Base-by-base conservation (phyloP, 2,113 vertebrate genomes). In the Scomber colias region DNA sequence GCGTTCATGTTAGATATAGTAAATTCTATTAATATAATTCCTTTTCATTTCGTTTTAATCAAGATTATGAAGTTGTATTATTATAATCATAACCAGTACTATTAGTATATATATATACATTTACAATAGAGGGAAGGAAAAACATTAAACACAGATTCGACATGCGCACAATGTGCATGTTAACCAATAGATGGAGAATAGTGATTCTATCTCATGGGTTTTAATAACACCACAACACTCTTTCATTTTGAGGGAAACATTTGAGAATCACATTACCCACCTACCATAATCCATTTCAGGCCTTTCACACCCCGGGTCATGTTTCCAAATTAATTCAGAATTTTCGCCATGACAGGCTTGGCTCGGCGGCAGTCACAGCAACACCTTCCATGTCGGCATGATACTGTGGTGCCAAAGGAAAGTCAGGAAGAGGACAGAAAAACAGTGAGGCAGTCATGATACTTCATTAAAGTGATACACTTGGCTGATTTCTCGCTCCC, bases 381-480 rank as follows among this genome's bases (percentile, higher is more conserved):
- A 71, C 88, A 81, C 74, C 80, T 84, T 77, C 77, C 57, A 53
- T 65, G 31, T 72, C n/a, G 19, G 53, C 21, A 48, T 64, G 81
- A 84, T 78, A 81, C 40, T 1, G 48, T 3, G 21, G 69, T 19
- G 12, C 79, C 55, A 2, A 10, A 49, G 65, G 64, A 56, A 66
- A 56, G 45, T 62, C 9, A 5, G 59, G n/a, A 12, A 67, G 79
- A 67, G 35, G 77, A 82, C 69, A 49, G 68, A 69, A 8, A 45
- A 62, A 72, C 63, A 76, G 71, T 56, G 64, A 82, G 79, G 73
- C 76, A 85, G 79, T 85, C 71, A 16, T 79, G 80, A 83, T 81
- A 79, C 80, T 87, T 92, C 85, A 77, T 91, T 90, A 90, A 88
- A 89, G 82, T 80, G 75, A 86, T 79, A 77, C 85, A 82, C 89